phyloP scores from a whole-genome alignment of 2,888 invertebrate genomes.

The Pseudococcus viburni region DNA sequence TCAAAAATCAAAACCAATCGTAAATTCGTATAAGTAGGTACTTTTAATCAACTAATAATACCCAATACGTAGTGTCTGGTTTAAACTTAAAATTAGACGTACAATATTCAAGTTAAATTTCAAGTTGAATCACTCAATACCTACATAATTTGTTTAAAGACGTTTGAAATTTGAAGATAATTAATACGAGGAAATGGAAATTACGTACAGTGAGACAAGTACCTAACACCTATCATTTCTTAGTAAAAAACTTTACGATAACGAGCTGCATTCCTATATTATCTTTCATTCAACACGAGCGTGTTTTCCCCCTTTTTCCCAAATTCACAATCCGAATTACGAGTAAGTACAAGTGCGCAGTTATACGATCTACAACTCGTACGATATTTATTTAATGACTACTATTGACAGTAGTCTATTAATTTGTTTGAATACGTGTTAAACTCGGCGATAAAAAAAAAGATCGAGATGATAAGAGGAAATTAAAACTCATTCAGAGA shows the following conservation, averaged over 20 bases:
- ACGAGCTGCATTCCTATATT: background rate
- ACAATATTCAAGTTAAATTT: background rate
- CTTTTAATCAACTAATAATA: background rate
- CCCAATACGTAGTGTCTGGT: background rate
- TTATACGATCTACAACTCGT: background rate
- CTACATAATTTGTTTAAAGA: background rate
- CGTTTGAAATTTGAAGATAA: no score
- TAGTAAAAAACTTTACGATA: background rate
- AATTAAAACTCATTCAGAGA: background rate
- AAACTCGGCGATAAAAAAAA: background rate
- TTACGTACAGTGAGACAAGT: background rate
- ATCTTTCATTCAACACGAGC: background rate
- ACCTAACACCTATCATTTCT: background rate
- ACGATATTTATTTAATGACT: constrained; percentile 18
- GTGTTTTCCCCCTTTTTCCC: background rate
- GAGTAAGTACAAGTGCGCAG: background rate
- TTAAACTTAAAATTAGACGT: background rate
- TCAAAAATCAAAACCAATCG: background rate
- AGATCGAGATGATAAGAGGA: background rate
- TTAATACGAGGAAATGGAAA: background rate
- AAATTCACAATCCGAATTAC: background rate
- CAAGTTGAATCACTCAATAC: background rate
- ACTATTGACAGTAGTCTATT: background rate
- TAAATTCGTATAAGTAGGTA: background rate
- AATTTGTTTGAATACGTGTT: background rate